These are phyloP conservation scores for Dicyrtomina minuta DNA, from an alignment of 2,888 invertebrate species.

Conservation along the genomic window DNA sequence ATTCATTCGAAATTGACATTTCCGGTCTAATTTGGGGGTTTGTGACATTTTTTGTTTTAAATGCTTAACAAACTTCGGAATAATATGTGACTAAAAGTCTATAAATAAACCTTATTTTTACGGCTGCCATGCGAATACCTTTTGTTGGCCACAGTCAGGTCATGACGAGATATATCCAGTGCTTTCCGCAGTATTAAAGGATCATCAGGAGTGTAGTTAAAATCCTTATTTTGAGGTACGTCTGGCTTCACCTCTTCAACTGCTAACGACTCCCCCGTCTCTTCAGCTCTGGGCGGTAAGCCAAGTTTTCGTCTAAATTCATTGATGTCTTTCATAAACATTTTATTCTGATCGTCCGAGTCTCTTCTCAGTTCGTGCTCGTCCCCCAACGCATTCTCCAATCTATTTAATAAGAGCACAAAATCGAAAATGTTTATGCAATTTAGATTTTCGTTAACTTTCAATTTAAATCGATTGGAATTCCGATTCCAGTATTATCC, in stretches of 20 bases:
- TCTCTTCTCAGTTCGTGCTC: slow-evolving; percentile 38
- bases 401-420: background rate
- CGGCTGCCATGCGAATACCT: no score
- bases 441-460: no score
- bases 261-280: background rate
- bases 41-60: no score
- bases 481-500: no score
- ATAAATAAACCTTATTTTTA: no score
- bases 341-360: slow-evolving; percentile 42
- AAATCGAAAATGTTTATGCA: no score
- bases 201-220: slow-evolving; percentile 30
- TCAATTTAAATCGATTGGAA: no score
- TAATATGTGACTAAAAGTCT: no score
- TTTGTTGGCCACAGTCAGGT: slow-evolving; percentile 36
- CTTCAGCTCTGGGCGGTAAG: slow-evolving; percentile 5
- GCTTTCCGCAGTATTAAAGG: slow-evolving; percentile 32
- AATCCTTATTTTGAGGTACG: background rate
- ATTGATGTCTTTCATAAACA: slow-evolving; percentile 37
- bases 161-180: slow-evolving; percentile 31
- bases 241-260: slow-evolving; percentile 15
- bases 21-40: no score
- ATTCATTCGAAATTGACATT: no score
- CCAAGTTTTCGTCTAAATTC: slow-evolving; percentile 20
- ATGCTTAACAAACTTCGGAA: no score
- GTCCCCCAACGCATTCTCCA: slow-evolving; percentile 33